phyloP scores from a whole-genome alignment of 2,797 vertebrate genomes.

The Cyprinodon diabolis region DNA sequence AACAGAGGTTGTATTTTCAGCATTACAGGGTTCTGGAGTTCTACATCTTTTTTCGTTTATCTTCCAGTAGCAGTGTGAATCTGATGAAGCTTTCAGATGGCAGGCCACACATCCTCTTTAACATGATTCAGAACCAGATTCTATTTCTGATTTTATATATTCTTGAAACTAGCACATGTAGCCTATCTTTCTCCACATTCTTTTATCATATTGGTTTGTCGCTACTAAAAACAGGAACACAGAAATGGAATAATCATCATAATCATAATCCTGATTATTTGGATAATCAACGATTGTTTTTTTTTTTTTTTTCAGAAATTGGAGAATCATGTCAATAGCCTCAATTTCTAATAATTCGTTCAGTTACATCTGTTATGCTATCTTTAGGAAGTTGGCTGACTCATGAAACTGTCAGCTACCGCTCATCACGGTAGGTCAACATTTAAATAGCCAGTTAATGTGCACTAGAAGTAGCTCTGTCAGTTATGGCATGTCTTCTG shows the following conservation, averaged over 20 bases:
- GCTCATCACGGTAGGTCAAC: conserved; percentile 8
- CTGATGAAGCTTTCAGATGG: conserved; percentile 72
- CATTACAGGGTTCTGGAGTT: conserved; percentile 68
- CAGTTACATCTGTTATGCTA: conserved; percentile 14
- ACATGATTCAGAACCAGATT: conserved; percentile 56
- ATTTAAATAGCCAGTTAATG: conserved; percentile 34
- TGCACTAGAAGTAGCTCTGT: conserved; percentile 32
- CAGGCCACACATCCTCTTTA: conserved; percentile 70
- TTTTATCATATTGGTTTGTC: conserved; percentile 66
- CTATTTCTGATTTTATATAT: conserved; percentile 61
- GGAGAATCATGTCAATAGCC: conserved; percentile 49
- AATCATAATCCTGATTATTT: too few species aligned
- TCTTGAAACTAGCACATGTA: conserved; percentile 76
- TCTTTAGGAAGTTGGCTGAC: conserved; percentile 27
- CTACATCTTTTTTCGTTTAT: conserved; percentile 65
- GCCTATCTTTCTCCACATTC: conserved; percentile 56
- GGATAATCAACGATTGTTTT: too few species aligned
- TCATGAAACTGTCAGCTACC: conserved; percentile 15
- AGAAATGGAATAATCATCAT: background rate
- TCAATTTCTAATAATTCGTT: conserved; percentile 44
- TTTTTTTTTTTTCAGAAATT: conserved; percentile 47
- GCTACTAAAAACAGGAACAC: conserved; percentile 65
- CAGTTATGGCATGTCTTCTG: conserved; percentile 37
- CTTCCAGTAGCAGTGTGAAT: conserved; percentile 68
- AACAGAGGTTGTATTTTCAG: conserved; percentile 57